Base-by-base conservation (phyloP, 2,797 vertebrate genomes). In the Paratrypauchen microcephalus region DNA sequence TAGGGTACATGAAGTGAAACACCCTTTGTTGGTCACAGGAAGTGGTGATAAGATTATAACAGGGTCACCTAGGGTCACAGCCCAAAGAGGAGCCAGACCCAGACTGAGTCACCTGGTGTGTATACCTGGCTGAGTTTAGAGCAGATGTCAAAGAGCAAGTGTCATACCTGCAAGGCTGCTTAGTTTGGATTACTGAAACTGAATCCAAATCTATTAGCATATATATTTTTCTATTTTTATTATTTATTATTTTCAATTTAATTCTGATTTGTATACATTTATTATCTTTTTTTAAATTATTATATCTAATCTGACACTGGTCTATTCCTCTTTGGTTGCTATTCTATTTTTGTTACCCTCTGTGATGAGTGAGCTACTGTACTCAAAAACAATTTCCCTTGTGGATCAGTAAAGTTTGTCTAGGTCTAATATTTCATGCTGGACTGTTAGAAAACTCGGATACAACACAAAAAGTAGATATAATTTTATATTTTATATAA, bases 21-120 rank as follows among this genome's bases (percentile, higher is more conserved):
- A 76, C 70, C 73, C 83, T 74, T 75, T 84, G 81, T 88, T 76
- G 50, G 68, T 61, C 23, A 15, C 12, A 74, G 80, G 76, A 86
- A 83, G 72, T 19, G 26, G n/a, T 41, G 81, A 87, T 89, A 64
- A 84, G 87, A 84, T 76, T 75, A 78, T 81, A 83, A 70, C 4
- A 62, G 32, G 64, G 54, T 65, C 0, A 0, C 0, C 15, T 36
- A 1, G 52, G 74, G 70, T 79, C 19, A 11, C 26, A 47, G 56
- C 21, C 55, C n/a, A 52, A 69, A 65, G 23, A 63, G 32, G 66
- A 50, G 55, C 67, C 39, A 21, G 3, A 13, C 74, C 65, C 16
- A 21, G 58, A 45, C 13, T 28, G 28, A 56, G 76, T 65, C 47
- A 50, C 24, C 26, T 11, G 18, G 26, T 6, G 16, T n/a, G 2